Percentiles rank a stretch among this genome's conserved stretches.
phyloP scores from a whole-genome alignment of 2,113 vertebrate genomes.

The Scomber japonicus region DNA sequence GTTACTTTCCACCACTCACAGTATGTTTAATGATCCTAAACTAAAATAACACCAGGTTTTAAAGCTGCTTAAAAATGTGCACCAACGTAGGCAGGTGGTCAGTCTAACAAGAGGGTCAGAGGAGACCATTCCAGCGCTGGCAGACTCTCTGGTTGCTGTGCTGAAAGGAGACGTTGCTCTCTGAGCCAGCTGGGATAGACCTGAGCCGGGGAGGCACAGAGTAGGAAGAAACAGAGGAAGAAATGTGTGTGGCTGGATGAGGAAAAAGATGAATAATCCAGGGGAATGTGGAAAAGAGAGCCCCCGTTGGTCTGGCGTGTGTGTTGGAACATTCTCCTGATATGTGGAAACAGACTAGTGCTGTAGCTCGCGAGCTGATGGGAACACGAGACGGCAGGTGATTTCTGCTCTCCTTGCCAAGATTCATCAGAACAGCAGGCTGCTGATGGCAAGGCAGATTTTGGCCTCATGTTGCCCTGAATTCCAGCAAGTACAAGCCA shows the following conservation, averaged over 20 bases:
- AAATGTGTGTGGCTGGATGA: conserved; percentile 23
- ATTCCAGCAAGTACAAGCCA: conserved; percentile 48
- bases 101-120: not conserved
- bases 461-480: conserved; percentile 45
- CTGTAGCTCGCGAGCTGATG: conserved; percentile 58
- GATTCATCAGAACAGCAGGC: conserved; percentile 73
- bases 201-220: conserved; percentile 9
- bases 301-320: conserved; percentile 74
- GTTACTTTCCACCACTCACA: too few relatives aligned
- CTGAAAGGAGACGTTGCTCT: conserved; percentile 11
- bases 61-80: not conserved
- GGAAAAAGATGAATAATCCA: conserved; percentile 65
- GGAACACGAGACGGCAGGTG: conserved; percentile 79
- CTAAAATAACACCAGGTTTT: not conserved
- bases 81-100: not conserved
- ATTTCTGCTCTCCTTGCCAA: conserved; percentile 70
- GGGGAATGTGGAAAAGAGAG: conserved; percentile 70
- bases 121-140: not conserved
- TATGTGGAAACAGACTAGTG: conserved; percentile 73
- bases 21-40: not conserved
- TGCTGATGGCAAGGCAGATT: conserved; percentile 53
- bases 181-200: conserved; percentile 41
- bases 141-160: conserved; percentile 8
- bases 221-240: conserved; percentile 24
- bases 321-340: conserved; percentile 78